Conservation (phyloP, 2,888 invertebrate genomes). For the Thereva nobilitata region DNA sequence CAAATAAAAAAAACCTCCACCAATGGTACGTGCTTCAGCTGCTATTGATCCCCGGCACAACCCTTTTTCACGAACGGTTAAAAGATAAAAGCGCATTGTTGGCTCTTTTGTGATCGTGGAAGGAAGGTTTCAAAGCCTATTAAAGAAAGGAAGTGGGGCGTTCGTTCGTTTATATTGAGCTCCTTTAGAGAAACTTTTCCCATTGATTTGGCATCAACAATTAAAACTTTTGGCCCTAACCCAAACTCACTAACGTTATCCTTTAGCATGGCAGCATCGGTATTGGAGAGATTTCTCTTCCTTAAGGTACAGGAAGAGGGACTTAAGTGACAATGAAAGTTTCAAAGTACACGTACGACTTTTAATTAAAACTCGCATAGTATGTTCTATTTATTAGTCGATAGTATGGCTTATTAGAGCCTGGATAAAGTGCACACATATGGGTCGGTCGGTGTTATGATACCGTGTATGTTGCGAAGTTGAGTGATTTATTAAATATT, state of each 20-base stretch:
- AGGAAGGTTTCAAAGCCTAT: slow-evolving; percentile 2
- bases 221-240: slow-evolving; percentile 28
- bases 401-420: background rate
- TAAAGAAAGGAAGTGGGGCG: slow-evolving; percentile 11
- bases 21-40: slow-evolving; percentile 23
- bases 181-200: slow-evolving; percentile 24
- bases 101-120: slow-evolving; percentile 4
- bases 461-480: too few species aligned
- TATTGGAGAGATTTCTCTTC: slow-evolving; percentile 6
- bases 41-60: slow-evolving; percentile 23
- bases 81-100: slow-evolving; percentile 27
- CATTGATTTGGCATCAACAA: slow-evolving; percentile 35
- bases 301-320: slow-evolving; percentile 20
- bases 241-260: background rate
- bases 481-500: too few species aligned
- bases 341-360: slow-evolving; percentile 12
- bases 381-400: slow-evolving; percentile 26
- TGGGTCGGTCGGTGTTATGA: too few species aligned
- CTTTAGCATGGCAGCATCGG: slow-evolving; percentile 21
- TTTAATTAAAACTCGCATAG: slow-evolving; percentile 28
- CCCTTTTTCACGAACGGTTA: background rate
- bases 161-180: background rate
- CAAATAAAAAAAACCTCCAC: background rate
- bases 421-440: too few species aligned
- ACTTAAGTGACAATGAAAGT: slow-evolving; percentile 27